phyloP scores from a whole-genome alignment of 2,797 vertebrate genomes.

The Cynodonichthys magdalenae region DNA sequence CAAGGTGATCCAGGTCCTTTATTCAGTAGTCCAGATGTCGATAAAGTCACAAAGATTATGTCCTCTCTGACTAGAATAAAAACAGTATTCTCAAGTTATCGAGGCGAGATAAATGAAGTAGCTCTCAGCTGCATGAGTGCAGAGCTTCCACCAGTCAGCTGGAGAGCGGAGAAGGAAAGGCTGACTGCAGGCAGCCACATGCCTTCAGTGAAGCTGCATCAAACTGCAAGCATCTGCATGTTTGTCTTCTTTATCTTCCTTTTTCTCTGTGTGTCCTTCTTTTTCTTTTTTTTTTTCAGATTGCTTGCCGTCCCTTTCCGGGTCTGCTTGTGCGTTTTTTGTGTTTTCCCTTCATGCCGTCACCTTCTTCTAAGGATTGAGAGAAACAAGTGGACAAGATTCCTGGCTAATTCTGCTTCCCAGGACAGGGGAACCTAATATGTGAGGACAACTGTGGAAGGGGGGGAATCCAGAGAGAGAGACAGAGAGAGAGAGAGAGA shows the following conservation, averaged over 20 bases:
- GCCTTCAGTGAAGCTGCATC: conserved; percentile 54
- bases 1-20: conserved; percentile 36
- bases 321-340: conserved; percentile 15
- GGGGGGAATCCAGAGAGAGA: conserved; percentile 43
- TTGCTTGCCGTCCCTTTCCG: conserved; percentile 23
- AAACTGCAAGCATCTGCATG: conserved; percentile 47
- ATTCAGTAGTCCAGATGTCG: conserved; percentile 39
- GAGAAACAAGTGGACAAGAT: conserved; percentile 70
- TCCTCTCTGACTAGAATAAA: conserved; percentile 21
- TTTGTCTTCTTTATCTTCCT: conserved; percentile 45
- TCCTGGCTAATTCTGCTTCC: conserved; percentile 78
- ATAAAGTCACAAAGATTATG: conserved; percentile 26
- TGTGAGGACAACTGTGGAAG: conserved; percentile 77
- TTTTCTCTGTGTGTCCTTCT: conserved; percentile 6
- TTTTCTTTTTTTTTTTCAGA: conserved; percentile 15
- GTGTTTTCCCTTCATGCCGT: conserved; percentile 28
- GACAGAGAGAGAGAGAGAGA: conserved; percentile 46
- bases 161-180: conserved; percentile 36
- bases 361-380: conserved; percentile 43
- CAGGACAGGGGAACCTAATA: conserved; percentile 73
- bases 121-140: conserved; percentile 21
- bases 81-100: conserved; percentile 29
- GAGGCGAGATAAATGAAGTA: conserved; percentile 38
- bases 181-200: conserved; percentile 42
- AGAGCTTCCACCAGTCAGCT: conserved; percentile 36